These are phyloP conservation scores for Campoplex nolae DNA, from an alignment of 2,888 invertebrate species.

Conservation along the genomic window DNA sequence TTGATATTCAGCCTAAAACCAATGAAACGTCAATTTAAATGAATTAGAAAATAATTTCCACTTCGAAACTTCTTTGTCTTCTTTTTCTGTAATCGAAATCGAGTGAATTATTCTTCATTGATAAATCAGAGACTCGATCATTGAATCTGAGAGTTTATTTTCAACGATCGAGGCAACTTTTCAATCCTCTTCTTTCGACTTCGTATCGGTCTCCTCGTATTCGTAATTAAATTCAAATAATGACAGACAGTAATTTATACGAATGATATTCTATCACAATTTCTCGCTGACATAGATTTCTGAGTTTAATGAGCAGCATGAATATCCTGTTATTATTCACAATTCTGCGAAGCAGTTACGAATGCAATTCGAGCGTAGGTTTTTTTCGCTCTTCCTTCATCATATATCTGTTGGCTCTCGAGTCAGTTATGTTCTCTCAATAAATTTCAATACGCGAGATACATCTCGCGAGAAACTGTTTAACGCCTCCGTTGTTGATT, in stretches of 20 bases:
- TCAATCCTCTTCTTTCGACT: neutral
- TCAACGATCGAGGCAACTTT: neutral
- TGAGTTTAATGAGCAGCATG: conserved; percentile 28
- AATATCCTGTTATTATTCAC: conserved; percentile 47
- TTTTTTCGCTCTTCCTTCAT: conserved; percentile 42
- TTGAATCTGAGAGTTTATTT: neutral
- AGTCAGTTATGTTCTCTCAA: conserved; percentile 42
- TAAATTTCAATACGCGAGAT: conserved; percentile 22
- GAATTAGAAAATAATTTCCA: too few relatives aligned
- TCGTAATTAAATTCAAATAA: conserved; percentile 5
- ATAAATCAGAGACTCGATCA: neutral
- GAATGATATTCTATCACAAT: conserved; percentile 21
- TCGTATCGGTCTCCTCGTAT: neutral
- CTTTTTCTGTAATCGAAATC: neutral
- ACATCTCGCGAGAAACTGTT: conserved; percentile 49
- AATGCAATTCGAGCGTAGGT: conserved; percentile 55
- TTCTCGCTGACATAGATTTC: conserved; percentile 31
- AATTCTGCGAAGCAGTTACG: conserved; percentile 43
- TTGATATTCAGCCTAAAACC: neutral
- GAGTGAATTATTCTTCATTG: neutral
- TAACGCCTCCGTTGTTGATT: conserved; percentile 65
- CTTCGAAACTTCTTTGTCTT: neutral
- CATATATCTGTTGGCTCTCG: conserved; percentile 18
- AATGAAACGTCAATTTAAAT: neutral
- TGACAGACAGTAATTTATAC: neutral